Base-by-base conservation (phyloP, 1,140 invertebrate species). In the Drosophila truncata region DNA sequence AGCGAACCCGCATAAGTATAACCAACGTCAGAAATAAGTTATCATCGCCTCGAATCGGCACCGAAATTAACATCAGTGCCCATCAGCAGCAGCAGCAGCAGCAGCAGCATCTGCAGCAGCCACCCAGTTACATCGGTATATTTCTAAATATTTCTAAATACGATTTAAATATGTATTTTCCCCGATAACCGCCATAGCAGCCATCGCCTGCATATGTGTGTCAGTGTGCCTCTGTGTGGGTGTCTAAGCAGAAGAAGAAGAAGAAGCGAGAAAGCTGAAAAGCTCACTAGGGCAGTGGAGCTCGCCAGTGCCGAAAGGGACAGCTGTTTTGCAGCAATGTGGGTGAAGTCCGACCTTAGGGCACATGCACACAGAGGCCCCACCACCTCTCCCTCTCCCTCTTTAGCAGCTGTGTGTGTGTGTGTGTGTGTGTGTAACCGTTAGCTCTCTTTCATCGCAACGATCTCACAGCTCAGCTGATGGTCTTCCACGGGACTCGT, bases 211-310 rank as follows among this genome's bases (percentile, higher is more conserved):
- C 50, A 35, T n/a, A 16, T 52, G 50, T 54, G 50, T 54, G 31
- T 54, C 49, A 52, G 33, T 37, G 25, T 23, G 25, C 5, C 25
- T 41, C 33, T 50, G 35, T 27, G 59, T 52, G 49, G 39, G 25
- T 66, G 47, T 57, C 37, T 37, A 67, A 41, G 33, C 31, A 42
- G 27, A 49, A 64, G 35, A 49, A 29, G 33, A 39, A 42, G 27
- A 49, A 64, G 35, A 49, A 29, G 47, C 37, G 27, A 50, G 35
- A 70, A 52, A 41, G 47, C 62, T 66, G 31, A 67, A 41, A 70
- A 54, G 35, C 61, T 69, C 62, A 66, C 33, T 66, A 52, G 65
- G 64, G 65, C 61, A 69, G 27, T 69, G 27, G 65, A 47, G 44
- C 25, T 47, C 25, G 50, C 13, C 5, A 37, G 60, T 50, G 46